Conservation (phyloP, 2,797 vertebrate species). For the Adrianichthys oophorus region DNA sequence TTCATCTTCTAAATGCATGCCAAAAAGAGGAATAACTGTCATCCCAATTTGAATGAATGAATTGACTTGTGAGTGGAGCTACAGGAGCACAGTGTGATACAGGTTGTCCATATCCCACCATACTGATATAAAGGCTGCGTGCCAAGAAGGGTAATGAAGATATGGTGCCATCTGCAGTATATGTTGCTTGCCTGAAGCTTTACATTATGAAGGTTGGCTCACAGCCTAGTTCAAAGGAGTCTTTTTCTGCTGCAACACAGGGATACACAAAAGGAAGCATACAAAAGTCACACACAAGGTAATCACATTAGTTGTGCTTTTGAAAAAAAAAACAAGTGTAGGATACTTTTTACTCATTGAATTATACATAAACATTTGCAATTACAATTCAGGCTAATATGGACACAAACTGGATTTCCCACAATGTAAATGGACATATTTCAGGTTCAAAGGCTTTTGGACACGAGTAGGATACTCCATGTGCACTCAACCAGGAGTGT, state of each 20-base stretch:
- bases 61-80: slow-evolving; percentile 15
- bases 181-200: slow-evolving; percentile 44
- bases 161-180: slow-evolving; percentile 57
- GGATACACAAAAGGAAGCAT: slow-evolving; percentile 9
- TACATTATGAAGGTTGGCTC: slow-evolving; percentile 46
- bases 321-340: slow-evolving; percentile 15
- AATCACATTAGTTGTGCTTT: slow-evolving; percentile 42
- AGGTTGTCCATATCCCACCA: slow-evolving; percentile 24
- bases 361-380: slow-evolving; percentile 4
- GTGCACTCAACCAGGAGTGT: not conserved
- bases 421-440: slow-evolving; percentile 6
- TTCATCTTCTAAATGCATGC: slow-evolving; percentile 26
- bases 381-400: not conserved
- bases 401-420: slow-evolving; percentile 2
- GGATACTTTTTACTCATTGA: slow-evolving; percentile 16
- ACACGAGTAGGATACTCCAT: not conserved
- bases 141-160: slow-evolving; percentile 58
- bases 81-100: slow-evolving; percentile 11
- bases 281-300: slow-evolving; percentile 21
- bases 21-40: slow-evolving; percentile 25
- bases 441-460: slow-evolving; percentile 12
- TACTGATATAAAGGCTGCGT: slow-evolving; percentile 6
- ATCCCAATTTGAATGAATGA: slow-evolving; percentile 28
- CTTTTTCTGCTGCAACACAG: slow-evolving; percentile 8
- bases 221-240: slow-evolving; percentile 22